Evolutionary conservation across 2,888 invertebrate genomes (phyloP).

Genomic region (Erannis defoliaria): DNA sequence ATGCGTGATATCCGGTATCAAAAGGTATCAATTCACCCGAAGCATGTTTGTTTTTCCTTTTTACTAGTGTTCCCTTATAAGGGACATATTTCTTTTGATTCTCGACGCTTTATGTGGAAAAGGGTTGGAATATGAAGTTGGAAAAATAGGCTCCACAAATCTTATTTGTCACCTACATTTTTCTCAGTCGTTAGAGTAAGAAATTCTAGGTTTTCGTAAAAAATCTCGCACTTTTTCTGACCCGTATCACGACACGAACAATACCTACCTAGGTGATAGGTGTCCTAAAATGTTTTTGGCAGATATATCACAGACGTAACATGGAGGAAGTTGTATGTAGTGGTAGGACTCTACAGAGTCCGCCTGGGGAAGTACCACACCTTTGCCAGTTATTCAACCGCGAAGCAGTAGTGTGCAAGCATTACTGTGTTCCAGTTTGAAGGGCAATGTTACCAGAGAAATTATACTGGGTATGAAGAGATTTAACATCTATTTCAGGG

Average conservation of each 20-base stretch:
- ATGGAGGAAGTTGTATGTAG: too few species aligned
- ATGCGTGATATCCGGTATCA: conserved; percentile 18
- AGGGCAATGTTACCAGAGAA: too few species aligned
- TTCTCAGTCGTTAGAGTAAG: background rate
- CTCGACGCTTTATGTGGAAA: conserved; percentile 13
- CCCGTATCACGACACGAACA: background rate
- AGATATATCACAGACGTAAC: too few species aligned
- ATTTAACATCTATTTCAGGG: too few species aligned
- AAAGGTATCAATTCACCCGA: conserved; percentile 28
- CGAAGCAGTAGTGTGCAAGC: too few species aligned
- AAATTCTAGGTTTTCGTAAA: conserved; percentile 1
- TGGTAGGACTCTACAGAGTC: too few species aligned
- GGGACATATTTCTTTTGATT: conserved; percentile 26
- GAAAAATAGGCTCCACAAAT: conserved; percentile 21
- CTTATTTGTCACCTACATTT: conserved; percentile 23
- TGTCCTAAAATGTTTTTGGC: background rate
- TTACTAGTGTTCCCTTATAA: conserved; percentile 14
- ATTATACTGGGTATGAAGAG: too few species aligned
- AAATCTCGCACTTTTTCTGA: conserved; percentile 5
- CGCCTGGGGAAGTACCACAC: too few species aligned
- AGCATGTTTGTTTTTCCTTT: conserved; percentile 27
- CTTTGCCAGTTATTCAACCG: too few species aligned
- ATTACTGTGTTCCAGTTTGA: too few species aligned
- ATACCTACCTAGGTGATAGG: background rate
- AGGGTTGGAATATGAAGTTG: conserved; percentile 20